Evolutionary conservation across 1,140 invertebrate species (phyloP), one percentile per base, ranked within the genome.

Genomic region (Gonatopus flavifemur): DNA sequence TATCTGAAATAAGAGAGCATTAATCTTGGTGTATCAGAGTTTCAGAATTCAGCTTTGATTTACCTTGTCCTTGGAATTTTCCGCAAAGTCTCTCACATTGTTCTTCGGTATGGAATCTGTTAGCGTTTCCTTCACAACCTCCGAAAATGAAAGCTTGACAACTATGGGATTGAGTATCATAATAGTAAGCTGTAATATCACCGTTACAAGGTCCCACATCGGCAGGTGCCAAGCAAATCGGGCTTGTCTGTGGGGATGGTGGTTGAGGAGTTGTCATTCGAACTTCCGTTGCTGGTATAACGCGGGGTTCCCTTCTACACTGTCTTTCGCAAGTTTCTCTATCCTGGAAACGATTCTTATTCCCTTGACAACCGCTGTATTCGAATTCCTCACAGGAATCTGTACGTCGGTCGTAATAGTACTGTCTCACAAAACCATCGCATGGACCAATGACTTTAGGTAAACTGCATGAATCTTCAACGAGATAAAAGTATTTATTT

Each of bases 41-140:
- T 9, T 19, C 16, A 22, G 2, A 39, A 1, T 24, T 52, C 31
- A 13, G 39, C 22, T 28, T 20, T 18, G n/a, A 31, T 35, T 39
- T 73, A 90, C 89, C 88, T 70, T 88, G 79, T 55, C 82, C 83
- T 58, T 80, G 80, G 76, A 88, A 90, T 32, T 70, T 68, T 41
- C 91, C 88, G 62, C 91, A 94, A 22, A 85, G 81, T 53, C 90
- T 77, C 66, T 91, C 84, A 66, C 93, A 95, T 43, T 90, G 86
- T 67, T 94, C 91, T 63, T 87, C 84, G 1, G 85, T 79, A 20
- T 85, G 68, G 76, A 90, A 95, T 66, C 88, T 82, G 67, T 95
- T 95, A 13, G 84, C 84, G 66, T 93, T 94, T 35, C 91, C 91
- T 37, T 84, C 85, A 68, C 92, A 94, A 7, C 91, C 91, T 7